Percentiles rank a stretch among this genome's conserved stretches.
phyloP scores from a whole-genome alignment of 2,797 vertebrate genomes.

The Alca torda region DNA sequence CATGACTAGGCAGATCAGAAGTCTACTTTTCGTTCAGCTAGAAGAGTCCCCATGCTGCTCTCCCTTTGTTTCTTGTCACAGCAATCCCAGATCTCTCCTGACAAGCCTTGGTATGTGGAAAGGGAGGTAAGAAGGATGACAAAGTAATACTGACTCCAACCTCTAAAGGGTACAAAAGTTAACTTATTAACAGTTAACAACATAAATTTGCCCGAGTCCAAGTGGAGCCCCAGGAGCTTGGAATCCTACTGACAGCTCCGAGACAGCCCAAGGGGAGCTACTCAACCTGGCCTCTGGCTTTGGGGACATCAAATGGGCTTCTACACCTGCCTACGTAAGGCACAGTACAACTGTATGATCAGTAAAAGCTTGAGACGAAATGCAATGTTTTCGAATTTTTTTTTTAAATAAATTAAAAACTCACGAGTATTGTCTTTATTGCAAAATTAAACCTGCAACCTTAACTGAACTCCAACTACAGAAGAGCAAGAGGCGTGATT shows the following conservation, averaged over 20 bases:
- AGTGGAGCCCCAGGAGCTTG: background rate
- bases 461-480: background rate
- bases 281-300: background rate
- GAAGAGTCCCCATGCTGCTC: background rate
- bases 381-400: fast-evolving
- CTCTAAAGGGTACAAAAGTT: background rate
- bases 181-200: background rate
- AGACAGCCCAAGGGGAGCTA: background rate
- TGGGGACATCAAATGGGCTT: background rate
- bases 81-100: background rate
- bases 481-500: background rate
- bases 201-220: background rate
- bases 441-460: background rate
- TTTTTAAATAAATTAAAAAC: background rate
- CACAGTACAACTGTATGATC: background rate
- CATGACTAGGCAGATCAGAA: background rate
- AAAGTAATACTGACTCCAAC: background rate
- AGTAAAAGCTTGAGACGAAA: background rate
- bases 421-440: background rate
- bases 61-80: background rate
- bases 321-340: background rate
- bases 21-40: background rate
- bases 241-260: background rate
- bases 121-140: background rate
- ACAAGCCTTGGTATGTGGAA: background rate